Base-by-base conservation (phyloP, 2,888 invertebrate species). In the Eupithecia centaureata region DNA sequence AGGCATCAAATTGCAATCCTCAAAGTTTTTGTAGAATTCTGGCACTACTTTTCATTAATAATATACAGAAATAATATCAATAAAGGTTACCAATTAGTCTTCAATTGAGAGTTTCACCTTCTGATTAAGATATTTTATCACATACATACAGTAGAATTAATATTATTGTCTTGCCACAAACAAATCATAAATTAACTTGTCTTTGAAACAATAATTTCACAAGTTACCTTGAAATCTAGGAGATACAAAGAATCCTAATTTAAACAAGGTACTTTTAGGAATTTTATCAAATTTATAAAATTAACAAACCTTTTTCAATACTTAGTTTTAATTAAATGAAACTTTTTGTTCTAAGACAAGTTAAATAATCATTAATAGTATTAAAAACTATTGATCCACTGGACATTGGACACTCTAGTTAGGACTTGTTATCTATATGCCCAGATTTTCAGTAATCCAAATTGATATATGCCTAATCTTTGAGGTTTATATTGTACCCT, bases 121-220 rank as follows among this genome's bases (percentile, higher is more conserved):
- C n/a, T n/a, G 13, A 62, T 54, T 61, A 52, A 54, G 64, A 47
- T 47, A 47, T 47, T 56, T 5, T 68, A 71, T 77, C 70, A 68
- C 64, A 66, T 32, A 12, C 35, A 22, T 65, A 62, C 18, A 66
- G 22, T 32, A 33, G 57, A 5, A 47, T 27, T 32, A 38, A 54
- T 57, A 65, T n/a, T 5, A 47, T 30, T 32, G 52, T 70, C 70
- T 72, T 68, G 70, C 5, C 62, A 67, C 28, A n/a, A 54, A 59
- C 42, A 18, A 67, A n/a, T 10, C n/a, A n/a, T 3, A 56, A n/a
- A 35, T 30, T 65, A 69, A 69, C 65, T 63, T 65, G 69, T 63
- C 65, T 63, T 33, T 32, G 30, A 54, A 65, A 69, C 38, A 56
- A 65, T 25, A 18, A 10, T 25, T 3, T 25, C 28, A 18, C 8